Base-by-base conservation (phyloP, 2,797 vertebrate species). In the Oryzias sinensis region DNA sequence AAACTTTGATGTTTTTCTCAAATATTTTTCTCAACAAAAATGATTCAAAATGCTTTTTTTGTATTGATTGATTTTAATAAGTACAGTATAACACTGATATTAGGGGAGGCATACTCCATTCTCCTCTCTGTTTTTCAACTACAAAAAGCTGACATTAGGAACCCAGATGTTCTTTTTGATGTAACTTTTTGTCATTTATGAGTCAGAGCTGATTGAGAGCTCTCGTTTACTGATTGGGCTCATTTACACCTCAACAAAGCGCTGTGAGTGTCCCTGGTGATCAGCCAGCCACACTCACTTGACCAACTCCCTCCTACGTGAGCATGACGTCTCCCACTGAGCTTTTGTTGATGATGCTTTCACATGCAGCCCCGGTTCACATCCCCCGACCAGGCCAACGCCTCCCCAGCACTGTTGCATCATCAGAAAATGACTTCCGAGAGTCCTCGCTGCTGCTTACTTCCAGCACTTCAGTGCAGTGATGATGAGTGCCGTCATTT, bases 191-290 rank as follows among this genome's bases (percentile, higher is more conserved):
- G 51, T 59, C 52, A 47, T 63, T 63, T 18, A 43, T 58, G 60
- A 43, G 46, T 70, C 65, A 47, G 15, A 0, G 5, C n/a, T 60
- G 74, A 70, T 64, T 65, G 74, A 76, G 50, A 4, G 66, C 56
- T 56, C 16, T 56, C 63, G 70, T 75, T 59, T 43, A 48, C 65
- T 70, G 82, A 15, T 3, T 13, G 61, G 53, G 53, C 46, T 81
- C 76, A 82, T 89, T 84, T 83, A 45, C 81, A 65, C 71, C 64
- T 61, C 58, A 43, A 68, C 78, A 77, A 84, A 81, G 74, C 75
- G 67, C 70, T 44, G 56, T 53, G 6, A 43, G 57, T 44, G 60
- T 72, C 63, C 80, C 70, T 64, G 70, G 20, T 81, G 68, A 79
- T 81, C 77, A 81, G 76, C 87, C 79, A 77, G 82, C 62, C 59